Evolutionary conservation across 2,888 invertebrate genomes (phyloP).

Genomic region (Chymomyza amoena): DNA sequence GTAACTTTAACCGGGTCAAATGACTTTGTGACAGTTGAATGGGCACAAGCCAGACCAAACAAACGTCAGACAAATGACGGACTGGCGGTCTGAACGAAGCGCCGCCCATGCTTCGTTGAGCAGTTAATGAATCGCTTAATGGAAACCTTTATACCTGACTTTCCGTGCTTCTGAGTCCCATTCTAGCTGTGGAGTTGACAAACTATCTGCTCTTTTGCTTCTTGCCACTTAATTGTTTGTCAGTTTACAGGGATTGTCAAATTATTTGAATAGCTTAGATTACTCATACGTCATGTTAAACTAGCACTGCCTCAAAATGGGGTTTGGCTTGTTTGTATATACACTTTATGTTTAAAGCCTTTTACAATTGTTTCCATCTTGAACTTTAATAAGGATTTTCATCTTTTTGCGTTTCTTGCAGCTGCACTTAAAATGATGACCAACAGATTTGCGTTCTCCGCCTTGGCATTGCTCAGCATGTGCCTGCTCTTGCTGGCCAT

Average conservation of each 20-base stretch:
- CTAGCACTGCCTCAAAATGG: neutral
- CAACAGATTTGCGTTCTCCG: conserved; percentile 67
- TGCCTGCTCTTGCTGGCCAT: conserved; percentile 74
- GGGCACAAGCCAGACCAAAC: conserved; percentile 6
- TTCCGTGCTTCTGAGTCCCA: conserved; percentile 33
- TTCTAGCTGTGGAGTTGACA: conserved; percentile 1
- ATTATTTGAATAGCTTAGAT: neutral
- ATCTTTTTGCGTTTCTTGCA: conserved; percentile 26
- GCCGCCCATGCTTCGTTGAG: conserved; percentile 33
- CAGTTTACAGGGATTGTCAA: neutral
- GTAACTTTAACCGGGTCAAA: conserved; percentile 25
- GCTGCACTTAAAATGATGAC: conserved; percentile 65
- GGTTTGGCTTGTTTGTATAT: neutral
- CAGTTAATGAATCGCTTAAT: conserved; percentile 71
- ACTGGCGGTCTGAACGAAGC: neutral
- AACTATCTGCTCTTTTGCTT: conserved; percentile 54
- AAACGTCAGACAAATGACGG: neutral
- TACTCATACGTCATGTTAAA: conserved; percentile 12
- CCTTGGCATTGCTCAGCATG: conserved; percentile 68
- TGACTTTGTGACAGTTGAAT: conserved; percentile 35
- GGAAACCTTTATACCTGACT: conserved; percentile 59
- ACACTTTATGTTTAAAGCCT: no score
- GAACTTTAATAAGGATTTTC: neutral
- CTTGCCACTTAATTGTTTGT: neutral
- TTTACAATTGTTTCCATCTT: neutral